Conservation (phyloP, 2,797 vertebrate genomes). For the Acrossocheilus fasciatus region DNA sequence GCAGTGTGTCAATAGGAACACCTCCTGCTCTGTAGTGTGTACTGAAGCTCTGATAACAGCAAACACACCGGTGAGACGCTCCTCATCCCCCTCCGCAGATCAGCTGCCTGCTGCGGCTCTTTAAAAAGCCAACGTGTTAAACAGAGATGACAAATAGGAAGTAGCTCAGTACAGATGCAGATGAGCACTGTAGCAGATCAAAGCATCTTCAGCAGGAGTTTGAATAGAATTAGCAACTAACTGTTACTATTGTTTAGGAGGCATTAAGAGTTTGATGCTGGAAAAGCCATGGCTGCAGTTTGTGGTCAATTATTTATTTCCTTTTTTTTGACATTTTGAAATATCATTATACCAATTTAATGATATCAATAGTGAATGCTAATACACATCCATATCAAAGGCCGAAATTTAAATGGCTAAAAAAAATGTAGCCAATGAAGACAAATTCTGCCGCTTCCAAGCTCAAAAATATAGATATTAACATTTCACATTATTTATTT, state of each 20-base stretch:
- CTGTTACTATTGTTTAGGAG: conserved; percentile 61
- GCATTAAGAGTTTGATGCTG: conserved; percentile 1
- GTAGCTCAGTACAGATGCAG: conserved; percentile 71
- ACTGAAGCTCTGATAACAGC: conserved; percentile 44
- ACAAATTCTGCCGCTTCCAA: background rate
- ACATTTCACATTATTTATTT: background rate
- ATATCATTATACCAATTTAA: too few relatives aligned
- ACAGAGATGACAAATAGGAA: conserved; percentile 74
- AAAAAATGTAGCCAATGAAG: background rate
- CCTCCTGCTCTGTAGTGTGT: background rate
- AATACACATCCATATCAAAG: background rate
- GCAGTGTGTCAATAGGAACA: conserved; percentile 22
- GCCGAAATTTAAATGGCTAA: background rate
- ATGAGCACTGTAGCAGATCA: conserved; percentile 74
- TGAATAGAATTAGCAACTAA: conserved; percentile 78
- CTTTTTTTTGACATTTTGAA: background rate
- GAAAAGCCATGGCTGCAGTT: background rate
- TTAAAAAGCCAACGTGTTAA: conserved; percentile 65
- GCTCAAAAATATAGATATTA: background rate
- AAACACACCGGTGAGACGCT: conserved; percentile 50
- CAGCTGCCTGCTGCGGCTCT: conserved; percentile 16
- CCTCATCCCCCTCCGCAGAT: background rate
- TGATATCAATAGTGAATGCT: background rate
- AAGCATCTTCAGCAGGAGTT: conserved; percentile 69
- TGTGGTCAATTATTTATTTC: background rate